Percentiles rank a stretch among this genome's conserved stretches.
Evolutionary conservation across 2,888 invertebrate species (phyloP).

Genomic region (Phyllotreta striolata): DNA sequence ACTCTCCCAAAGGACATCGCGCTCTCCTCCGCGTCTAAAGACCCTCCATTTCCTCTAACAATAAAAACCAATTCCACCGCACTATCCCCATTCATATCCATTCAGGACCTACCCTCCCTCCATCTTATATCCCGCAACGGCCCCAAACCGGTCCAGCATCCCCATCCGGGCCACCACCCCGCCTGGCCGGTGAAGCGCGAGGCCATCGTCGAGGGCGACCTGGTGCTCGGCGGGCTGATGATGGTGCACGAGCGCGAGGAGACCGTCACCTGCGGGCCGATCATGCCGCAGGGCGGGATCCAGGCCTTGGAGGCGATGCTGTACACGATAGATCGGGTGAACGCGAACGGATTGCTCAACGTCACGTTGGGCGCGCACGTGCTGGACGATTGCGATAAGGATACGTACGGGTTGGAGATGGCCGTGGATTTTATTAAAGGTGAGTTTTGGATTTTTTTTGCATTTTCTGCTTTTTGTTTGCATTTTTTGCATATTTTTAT

Average conservation of each 20-base stretch:
- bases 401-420: conserved; percentile 94
- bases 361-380: conserved; percentile 87
- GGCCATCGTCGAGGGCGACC: conserved; percentile 86
- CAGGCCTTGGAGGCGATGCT: conserved; percentile 93
- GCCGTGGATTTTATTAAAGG: conserved; percentile 97
- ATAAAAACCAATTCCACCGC: no score
- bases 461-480: no score
- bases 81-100: no score
- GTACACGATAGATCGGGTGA: conserved; percentile 85
- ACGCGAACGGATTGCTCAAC: conserved; percentile 69
- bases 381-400: conserved; percentile 94
- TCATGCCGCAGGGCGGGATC: conserved; percentile 93
- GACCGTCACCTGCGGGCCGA: conserved; percentile 85
- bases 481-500: no score
- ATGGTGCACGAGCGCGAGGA: conserved; percentile 95
- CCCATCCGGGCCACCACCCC: conserved; percentile 29
- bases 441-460: no score
- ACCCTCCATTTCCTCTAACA: no score
- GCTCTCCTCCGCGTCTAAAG: no score
- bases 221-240: conserved; percentile 90
- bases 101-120: no score
- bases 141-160: no score
- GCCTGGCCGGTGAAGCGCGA: conserved; percentile 89
- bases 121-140: no score
- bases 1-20: no score